Base-by-base conservation (phyloP, 2,797 vertebrate species). In the Iguana delicatissima region DNA sequence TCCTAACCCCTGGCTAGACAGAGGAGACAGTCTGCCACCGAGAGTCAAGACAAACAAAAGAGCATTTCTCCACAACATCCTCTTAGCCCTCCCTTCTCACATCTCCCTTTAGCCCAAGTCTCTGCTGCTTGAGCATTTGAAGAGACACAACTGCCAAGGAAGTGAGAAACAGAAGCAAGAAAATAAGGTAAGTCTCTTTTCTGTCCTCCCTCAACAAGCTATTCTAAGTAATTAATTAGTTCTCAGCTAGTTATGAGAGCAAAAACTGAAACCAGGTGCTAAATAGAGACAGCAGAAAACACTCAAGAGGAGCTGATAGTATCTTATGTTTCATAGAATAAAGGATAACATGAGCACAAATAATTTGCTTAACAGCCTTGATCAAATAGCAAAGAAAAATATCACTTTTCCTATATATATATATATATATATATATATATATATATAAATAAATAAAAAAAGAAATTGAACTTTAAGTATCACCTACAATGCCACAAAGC, bases 31-130 rank as follows among this genome's bases (percentile, higher is more conserved):
- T 14, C 0, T 62, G 38, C 89, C 92, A 90, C 88, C 93, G 86
- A 29, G 79, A 95, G 92, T 90, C 83, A 52, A 93, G 83, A 91
- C 89, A 93, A 83, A 97, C 96, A 98, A 96, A 97, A 95, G 69
- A 87, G 91, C 91, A 84, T 76, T 96, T 97, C 95, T 97, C 32
- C 84, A 74, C 89, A 80, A 79, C 85, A 92, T 95, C 90, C 86
- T 90, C 0, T 84, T 57, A 95, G 93, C 89, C 92, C 94, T 94
- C 92, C 96, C 94, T 95, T 94, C 84, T 38, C 87, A 42, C 80
- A 52, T 89, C 92, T 93, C 83, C 0, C 1, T 89, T 42, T 90
- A 86, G 94, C 92, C 92, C 67, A 86, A 87, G 84, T 93, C 92
- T 91, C 86, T 29, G 73, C 69, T 92, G 91, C 74, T 94, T 76